phyloP scores from a whole-genome alignment of 2,113 vertebrate genomes.

The Sturnira hondurensis region DNA sequence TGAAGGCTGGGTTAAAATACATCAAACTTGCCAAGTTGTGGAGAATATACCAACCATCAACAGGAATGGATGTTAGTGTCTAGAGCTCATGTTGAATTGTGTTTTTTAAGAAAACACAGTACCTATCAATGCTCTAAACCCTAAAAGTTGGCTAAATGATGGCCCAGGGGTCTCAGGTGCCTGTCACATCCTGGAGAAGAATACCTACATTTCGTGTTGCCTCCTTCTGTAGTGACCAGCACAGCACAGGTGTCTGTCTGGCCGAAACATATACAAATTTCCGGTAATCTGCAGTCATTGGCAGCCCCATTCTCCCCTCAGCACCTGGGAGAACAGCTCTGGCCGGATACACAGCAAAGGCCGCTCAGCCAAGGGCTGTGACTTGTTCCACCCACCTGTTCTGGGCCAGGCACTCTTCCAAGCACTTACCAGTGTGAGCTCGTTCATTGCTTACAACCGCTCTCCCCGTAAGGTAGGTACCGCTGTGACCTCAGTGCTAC shows the following conservation, averaged over 20 bases:
- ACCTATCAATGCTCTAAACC: background rate
- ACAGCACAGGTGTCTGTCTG: background rate
- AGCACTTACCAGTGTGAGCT: background rate
- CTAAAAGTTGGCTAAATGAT: background rate
- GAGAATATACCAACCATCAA: constrained; percentile 22
- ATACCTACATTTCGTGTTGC: background rate
- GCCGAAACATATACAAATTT: background rate
- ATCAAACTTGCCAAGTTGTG: constrained; percentile 32
- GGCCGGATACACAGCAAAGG: background rate
- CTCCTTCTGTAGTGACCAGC: background rate
- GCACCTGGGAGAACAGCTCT: background rate
- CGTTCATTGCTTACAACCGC: background rate
- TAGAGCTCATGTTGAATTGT: background rate
- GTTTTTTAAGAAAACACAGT: background rate
- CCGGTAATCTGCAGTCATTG: background rate
- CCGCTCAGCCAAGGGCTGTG: background rate
- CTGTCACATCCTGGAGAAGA: background rate
- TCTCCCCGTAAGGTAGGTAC: background rate
- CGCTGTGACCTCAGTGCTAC: background rate
- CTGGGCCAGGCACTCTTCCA: background rate
- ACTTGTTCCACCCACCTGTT: background rate
- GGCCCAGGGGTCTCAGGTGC: background rate
- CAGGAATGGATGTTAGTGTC: background rate
- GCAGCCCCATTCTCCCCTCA: background rate
- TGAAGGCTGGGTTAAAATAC: constrained; percentile 59